A percentile compares a stretch with the other conserved stretches of the same genome.
These are phyloP conservation scores for Phymastichus coffea DNA, from an alignment of 1,140 invertebrate genomes.

Conservation along the genomic window DNA sequence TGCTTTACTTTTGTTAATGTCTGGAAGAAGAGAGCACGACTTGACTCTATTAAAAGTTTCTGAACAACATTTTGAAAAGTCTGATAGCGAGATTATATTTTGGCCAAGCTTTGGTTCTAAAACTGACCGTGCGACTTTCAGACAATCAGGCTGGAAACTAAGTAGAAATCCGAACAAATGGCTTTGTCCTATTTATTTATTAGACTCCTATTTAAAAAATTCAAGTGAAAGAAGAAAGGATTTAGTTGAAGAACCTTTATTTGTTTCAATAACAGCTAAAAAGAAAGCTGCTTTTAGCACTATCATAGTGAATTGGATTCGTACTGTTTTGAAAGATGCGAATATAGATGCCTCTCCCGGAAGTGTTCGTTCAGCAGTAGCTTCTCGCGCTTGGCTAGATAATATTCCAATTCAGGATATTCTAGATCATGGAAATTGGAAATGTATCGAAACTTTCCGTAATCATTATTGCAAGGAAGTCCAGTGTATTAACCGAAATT, in stretches of 20 bases:
- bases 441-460: no score
- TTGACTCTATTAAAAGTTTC: slow-evolving; percentile 33
- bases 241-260: neutral
- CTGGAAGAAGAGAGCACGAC: slow-evolving; percentile 37
- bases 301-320: slow-evolving; percentile 37
- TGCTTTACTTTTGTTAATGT: slow-evolving; percentile 35
- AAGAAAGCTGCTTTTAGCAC: slow-evolving; percentile 29
- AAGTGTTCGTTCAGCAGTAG: no score
- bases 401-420: slow-evolving; percentile 34
- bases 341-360: slow-evolving; percentile 34
- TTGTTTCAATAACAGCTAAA: slow-evolving; percentile 15
- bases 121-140: no score
- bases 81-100: slow-evolving; percentile 24
- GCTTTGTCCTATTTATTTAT: no score
- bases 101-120: slow-evolving; percentile 40
- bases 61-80: slow-evolving; percentile 16
- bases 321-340: slow-evolving; percentile 26
- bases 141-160: slow-evolving; percentile 26
- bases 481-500: neutral
- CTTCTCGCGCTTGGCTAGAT: slow-evolving; percentile 32
- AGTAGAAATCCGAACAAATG: neutral
- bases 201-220: neutral
- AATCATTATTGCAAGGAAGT: no score
- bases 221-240: neutral
- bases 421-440: no score